Base-by-base conservation (phyloP, 2,113 vertebrate species). In the Spea multiplicata region DNA sequence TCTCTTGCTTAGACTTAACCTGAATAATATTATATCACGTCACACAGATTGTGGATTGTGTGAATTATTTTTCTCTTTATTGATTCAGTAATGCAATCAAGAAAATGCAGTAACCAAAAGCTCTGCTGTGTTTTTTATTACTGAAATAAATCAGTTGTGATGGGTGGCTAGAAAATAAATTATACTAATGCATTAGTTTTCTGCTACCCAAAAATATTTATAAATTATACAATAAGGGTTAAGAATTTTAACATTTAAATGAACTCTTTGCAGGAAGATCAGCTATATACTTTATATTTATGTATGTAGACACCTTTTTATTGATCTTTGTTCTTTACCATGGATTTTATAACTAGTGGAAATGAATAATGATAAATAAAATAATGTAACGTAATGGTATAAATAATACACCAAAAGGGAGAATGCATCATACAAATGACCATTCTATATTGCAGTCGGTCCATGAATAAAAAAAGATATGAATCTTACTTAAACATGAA, bases 71-170 rank as follows among this genome's bases (percentile, higher is more conserved):
- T n/a, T 30, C 62, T 66, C 49, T 8, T 8, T 17, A 45, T 55
- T 53, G 50, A 66, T 75, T 75, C 44, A 55, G 67, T 75, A 66
- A 75, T 12, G 53, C 66, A 50, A 75, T 50, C 66, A 66, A 50
- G 73, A 66, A 75, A 53, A 49, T 17, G 13, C 17, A 14, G 7
- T 17, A 13, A 3, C 14, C 30, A 66, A 67, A 16, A 55, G 62
- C 64, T 46, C 62, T 53, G 62, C 64, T 66, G 62, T 30, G 8
- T 64, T 45, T 55, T 12, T 75, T 75, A 75, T 75, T 75, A 64
- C 74, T 55, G 44, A 67, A n/a, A 75, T 75, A 46, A 75, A 75
- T 75, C 74, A 75, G 64, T 44, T 4, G 13, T 46, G 8, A 75
- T 66, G 44, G 52, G 10, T n/a, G 16, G 16, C 49, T 48, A 10